These are phyloP conservation scores for Acanthosepion esculentum DNA, from an alignment of 2,888 invertebrate genomes.

Conservation along the genomic window DNA sequence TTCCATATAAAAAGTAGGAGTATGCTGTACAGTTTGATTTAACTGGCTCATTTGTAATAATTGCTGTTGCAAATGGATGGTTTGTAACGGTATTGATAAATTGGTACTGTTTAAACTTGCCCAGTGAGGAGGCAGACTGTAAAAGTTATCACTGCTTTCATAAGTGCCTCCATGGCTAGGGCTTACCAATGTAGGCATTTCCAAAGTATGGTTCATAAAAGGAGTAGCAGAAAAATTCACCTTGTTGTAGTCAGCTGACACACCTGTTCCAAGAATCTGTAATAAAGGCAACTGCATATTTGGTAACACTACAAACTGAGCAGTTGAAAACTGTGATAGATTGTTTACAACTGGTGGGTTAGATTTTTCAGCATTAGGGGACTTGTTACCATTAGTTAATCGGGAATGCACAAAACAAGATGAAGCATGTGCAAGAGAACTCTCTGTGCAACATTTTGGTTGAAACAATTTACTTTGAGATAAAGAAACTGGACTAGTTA, in stretches of 20 bases:
- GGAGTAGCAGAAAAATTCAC: constrained; percentile 50
- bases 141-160: constrained; percentile 24
- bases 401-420: constrained; percentile 1
- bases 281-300: constrained; percentile 59
- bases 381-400: constrained; percentile 38
- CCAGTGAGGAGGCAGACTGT: constrained; percentile 35
- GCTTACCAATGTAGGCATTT: constrained; percentile 50
- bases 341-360: constrained; percentile 37
- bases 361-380: constrained; percentile 14
- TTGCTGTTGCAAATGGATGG: constrained; percentile 65
- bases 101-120: constrained; percentile 35
- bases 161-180: constrained; percentile 48
- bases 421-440: neutral
- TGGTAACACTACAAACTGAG: constrained; percentile 56
- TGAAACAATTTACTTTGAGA: neutral
- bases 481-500: constrained; percentile 1
- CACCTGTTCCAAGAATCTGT: constrained; percentile 55
- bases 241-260: constrained; percentile 51
- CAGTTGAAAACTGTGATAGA: constrained; percentile 41
- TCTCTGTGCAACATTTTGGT: neutral
- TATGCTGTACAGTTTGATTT: constrained; percentile 38
- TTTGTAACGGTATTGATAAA: constrained; percentile 48
- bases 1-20: constrained; percentile 36
- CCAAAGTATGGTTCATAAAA: constrained; percentile 49
- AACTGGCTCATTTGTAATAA: constrained; percentile 58